Evolutionary conservation across 2,113 vertebrate genomes (phyloP).

Genomic region (Beaufortia kweichowensis): DNA sequence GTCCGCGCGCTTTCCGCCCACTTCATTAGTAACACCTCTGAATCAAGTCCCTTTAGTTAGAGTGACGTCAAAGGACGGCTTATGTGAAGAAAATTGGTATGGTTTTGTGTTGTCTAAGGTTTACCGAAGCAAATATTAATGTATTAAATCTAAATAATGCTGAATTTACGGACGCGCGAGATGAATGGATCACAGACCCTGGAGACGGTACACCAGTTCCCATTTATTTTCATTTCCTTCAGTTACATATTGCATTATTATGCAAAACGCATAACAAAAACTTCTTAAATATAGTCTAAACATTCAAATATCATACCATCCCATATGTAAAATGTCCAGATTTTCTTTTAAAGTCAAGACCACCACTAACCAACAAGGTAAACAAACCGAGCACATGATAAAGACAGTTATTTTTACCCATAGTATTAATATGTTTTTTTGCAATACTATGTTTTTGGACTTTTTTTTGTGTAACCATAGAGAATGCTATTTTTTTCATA

Average conservation of each 20-base stretch:
- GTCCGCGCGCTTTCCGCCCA: constrained; percentile 36
- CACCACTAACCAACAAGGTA: no score
- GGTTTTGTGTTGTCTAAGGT: background rate
- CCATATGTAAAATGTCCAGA: background rate
- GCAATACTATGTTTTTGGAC: no score
- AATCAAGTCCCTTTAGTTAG: background rate
- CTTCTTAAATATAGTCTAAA: background rate
- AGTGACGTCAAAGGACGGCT: background rate
- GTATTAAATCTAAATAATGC: background rate
- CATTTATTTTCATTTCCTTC: background rate
- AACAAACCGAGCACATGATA: no score
- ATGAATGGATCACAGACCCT: background rate
- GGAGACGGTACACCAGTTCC: background rate
- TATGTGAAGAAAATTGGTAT: background rate
- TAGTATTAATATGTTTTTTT: no score
- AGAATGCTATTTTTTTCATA: no score
- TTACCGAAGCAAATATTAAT: no score
- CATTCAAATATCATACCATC: background rate
- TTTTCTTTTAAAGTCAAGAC: no score
- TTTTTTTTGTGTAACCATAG: no score
- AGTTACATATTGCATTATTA: background rate
- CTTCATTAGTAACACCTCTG: background rate
- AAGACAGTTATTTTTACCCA: no score
- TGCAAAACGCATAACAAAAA: background rate
- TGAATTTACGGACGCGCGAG: background rate